Base-by-base conservation (phyloP, 23 tunicate genomes). In the Aplidium turbinatum region DNA sequence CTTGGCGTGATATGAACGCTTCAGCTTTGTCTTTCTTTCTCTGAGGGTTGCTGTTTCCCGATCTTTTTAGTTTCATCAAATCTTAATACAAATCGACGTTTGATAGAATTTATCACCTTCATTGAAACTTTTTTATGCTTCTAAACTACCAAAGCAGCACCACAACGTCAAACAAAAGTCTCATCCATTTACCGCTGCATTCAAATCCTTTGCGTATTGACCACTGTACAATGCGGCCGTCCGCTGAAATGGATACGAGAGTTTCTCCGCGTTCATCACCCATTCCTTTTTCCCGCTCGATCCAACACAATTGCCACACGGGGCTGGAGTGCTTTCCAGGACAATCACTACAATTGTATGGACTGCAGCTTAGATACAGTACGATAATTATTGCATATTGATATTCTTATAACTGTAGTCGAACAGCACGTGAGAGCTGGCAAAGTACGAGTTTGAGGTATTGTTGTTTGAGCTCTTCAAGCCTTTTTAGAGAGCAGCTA, bases 181-280 rank as follows among this genome's bases (percentile, higher is more conserved):
- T n/a, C n/a, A n/a, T n/a, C n/a, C n/a, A n/a, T n/a, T 72, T 63
- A 92, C 98, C 93, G 39, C 64, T 87, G 54, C 85, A 94, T 58
- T 95, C 96, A 54, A 95, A 85, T 33, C 99, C 99, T 56, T 95
- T 95, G 7, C 99, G 77, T n/a, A 95, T 95, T 7, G 96, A 83
- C 99, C 99, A 95, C 75, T 95, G 93, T 16, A 95, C 99, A 48
- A 95, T 77, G 36, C 96, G 63, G 2, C 99, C 99, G 51, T 95
- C 99, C 2, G 99, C 95, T 24, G 98, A 85, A 18, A 83, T 77
- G 11, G 99, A 95, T 18, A 95, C 74, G 35, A 95, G 72, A 1
- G 71, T 77, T 84, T 95, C 99, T 29, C 76, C 68, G 52, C 92
- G 52, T 6, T 88, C 96, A 55, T 95, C 99, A 0, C 91, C 91